Base-by-base conservation (phyloP, 2,888 invertebrate species). In the Buathra laborator region DNA sequence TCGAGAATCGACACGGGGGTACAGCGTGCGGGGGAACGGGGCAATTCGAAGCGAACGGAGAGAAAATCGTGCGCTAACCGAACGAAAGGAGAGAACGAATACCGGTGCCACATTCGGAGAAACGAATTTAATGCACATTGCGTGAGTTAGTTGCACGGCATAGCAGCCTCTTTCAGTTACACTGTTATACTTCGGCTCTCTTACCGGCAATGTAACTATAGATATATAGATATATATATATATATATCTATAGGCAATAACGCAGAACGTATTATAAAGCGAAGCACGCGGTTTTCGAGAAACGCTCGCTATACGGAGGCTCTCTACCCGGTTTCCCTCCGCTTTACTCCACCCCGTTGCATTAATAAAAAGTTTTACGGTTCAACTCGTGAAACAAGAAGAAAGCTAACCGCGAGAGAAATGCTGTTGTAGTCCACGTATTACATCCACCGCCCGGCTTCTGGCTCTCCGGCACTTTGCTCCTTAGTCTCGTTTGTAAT, bases 101-200 rank as follows among this genome's bases (percentile, higher is more conserved):
- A 44, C 75, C 19, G 43, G 71, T 43, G 79, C n/a, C 67, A 71
- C 75, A 59, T 84, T 84, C 83, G 75, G 46, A 72, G 83, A 84
- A 84, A 76, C 76, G 56, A 59, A 80, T 71, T 84, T 84, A 84
- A 84, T 80, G 83, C 80, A 67, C 83, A 72, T 84, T 71, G 83
- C 83, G 74, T 70, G 79, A 79, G 66, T 74, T 43, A 72, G 53
- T 59, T 46, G 48, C 48, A 48, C 70, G 16, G 44, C 77, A 56
- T 70, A 62, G 29, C 48, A 19, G 46, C 56, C 12, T 74, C 51
- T n/a, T 32, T 62, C 48, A 7, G 29, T 37, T 29, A 9, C 46
- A 43, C 24, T 7, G 43, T 67, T 72, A 10, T 48, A 48, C 46
- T 43, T 76, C 14, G 16, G 43, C 7, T 37, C 37, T 37, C 9